Evolutionary conservation across 2,888 invertebrate genomes (phyloP), one percentile per base, ranked within the genome.

Genomic region (Drosophila cyrtoloma): DNA sequence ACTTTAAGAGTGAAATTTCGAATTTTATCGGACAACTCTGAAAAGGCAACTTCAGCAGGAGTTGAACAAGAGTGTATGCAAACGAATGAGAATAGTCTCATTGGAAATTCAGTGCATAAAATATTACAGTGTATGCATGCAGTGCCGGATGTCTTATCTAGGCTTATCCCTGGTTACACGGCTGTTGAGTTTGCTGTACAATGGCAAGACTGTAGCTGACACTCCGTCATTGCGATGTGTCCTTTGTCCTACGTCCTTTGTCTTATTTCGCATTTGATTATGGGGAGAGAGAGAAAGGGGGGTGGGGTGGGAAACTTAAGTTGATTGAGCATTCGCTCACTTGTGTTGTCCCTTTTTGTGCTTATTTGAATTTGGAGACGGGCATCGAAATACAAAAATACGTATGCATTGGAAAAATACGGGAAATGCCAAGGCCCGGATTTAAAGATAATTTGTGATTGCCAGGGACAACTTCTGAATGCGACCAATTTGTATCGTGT

Each of bases 251-350:
- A 12, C 12, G 6, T 12, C 64, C 72, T 77, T 86, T 86, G 84
- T 81, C 89, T 86, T 82, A 72, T 77, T 89, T 78, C 82, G 81
- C 80, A 80, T 84, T 83, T 80, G 55, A 69, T 67, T 77, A 69
- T 32, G 65, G 26, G 16, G 7, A 22, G 47, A 5, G 42, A 44
- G 3, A 12, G n/a, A 5, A 1, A 10, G 42, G n/a, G n/a, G n/a
- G 44, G 1, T 1, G 22, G 7, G 16, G 2, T 9, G 26, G 26
- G 7, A 26, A 47, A 47, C 26, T 47, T 47, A 26, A 47, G 5
- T 90, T 87, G 87, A 90, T 90, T 87, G 89, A 87, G 81, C 74
- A 77, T 84, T 84, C 53, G 58, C 69, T 76, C 73, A 67, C 32
- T 63, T 55, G 58, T 35, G 53, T 62, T 69, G 70, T 77, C 66